Percentiles rank a stretch among this genome's conserved stretches.
Evolutionary conservation across 2,113 vertebrate species (phyloP).

Genomic region (Dicerorhinus sumatrensis): DNA sequence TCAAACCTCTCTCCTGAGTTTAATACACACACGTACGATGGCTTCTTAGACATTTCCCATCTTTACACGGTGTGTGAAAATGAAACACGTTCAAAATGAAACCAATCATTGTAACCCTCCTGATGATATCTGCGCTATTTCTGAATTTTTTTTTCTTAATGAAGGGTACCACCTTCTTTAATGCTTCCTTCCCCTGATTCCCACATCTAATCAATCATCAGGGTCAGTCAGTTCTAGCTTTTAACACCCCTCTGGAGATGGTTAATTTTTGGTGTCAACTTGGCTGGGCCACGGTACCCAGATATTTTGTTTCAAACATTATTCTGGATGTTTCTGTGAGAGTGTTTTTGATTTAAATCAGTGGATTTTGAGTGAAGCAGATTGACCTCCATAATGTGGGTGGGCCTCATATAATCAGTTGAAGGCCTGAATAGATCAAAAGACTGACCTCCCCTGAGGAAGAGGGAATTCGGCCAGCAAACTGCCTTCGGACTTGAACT

Average conservation of each 20-base stretch:
- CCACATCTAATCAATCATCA: background rate
- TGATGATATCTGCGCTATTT: background rate
- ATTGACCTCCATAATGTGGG: background rate
- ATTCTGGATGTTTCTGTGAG: background rate
- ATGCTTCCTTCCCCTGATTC: background rate
- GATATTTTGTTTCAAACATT: background rate
- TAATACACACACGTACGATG: background rate
- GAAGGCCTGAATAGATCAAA: background rate
- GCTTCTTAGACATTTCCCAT: background rate
- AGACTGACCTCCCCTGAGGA: background rate
- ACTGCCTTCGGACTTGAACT: background rate
- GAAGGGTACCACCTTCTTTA: background rate
- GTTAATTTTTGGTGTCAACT: slow-evolving; percentile 13
- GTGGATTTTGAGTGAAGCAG: background rate
- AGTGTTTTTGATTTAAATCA: background rate
- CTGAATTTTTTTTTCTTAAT: background rate
- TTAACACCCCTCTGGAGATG: background rate
- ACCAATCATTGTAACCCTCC: background rate
- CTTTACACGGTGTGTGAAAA: background rate
- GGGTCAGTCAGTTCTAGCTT: background rate
- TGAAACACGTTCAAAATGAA: background rate
- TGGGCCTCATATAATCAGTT: background rate
- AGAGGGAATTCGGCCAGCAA: background rate
- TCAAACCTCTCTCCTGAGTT: background rate
- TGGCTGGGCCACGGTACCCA: background rate